phyloP scores from a whole-genome alignment of 2,113 vertebrate species.

The Phyllostomus hastatus region DNA sequence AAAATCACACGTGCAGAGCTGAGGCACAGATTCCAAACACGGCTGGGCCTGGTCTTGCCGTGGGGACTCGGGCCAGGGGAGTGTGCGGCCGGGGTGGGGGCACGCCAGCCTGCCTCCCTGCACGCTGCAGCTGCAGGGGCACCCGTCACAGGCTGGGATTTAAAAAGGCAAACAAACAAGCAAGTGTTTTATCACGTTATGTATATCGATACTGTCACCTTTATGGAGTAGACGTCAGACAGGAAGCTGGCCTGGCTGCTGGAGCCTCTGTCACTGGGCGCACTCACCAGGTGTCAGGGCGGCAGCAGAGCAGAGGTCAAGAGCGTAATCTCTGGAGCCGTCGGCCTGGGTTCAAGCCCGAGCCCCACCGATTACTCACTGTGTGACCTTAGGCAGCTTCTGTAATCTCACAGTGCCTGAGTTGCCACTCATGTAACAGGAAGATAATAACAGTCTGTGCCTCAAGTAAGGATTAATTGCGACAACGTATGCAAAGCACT shows the following conservation, averaged over 20 bases:
- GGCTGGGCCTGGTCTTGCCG: background rate
- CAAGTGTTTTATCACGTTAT: background rate
- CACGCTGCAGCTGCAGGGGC: background rate
- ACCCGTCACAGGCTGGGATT: background rate
- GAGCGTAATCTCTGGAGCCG: background rate
- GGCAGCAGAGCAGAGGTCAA: background rate
- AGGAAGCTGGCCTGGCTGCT: background rate
- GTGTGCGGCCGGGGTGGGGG: background rate
- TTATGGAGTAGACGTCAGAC: background rate
- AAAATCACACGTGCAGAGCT: background rate
- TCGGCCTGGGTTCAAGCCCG: background rate
- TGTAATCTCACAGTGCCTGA: conserved; percentile 49
- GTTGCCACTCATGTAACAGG: conserved; percentile 25
- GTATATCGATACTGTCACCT: background rate
- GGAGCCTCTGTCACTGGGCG: background rate
- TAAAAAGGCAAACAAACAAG: background rate
- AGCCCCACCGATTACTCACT: background rate
- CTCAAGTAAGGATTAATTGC: conserved; percentile 53
- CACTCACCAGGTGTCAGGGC: background rate
- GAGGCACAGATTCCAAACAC: background rate
- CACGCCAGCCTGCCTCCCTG: background rate
- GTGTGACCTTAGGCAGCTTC: conserved; percentile 42
- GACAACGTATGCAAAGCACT: conserved; percentile 49
- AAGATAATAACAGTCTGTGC: background rate
- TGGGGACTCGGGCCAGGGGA: background rate